These are phyloP conservation scores for Sebastiscus albofasciatus DNA, from an alignment of 2,797 vertebrate genomes.

Conservation along the genomic window DNA sequence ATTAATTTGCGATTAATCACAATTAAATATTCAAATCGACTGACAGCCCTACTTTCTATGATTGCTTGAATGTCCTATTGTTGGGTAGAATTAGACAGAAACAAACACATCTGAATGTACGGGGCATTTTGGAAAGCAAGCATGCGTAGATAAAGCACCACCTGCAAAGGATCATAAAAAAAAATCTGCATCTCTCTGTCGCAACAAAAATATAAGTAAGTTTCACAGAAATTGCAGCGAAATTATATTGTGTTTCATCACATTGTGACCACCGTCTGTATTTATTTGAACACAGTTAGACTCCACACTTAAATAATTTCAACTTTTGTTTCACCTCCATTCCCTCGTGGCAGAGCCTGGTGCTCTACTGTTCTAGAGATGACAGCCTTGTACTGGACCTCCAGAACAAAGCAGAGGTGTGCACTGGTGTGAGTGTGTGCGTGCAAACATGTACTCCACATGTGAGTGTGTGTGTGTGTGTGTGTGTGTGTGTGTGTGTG, in stretches of 20 bases:
- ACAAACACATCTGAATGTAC: too few relatives aligned
- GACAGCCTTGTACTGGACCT: constrained; percentile 60
- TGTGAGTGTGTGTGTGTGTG: constrained; percentile 39
- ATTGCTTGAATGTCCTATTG: not conserved
- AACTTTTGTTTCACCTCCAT: constrained; percentile 37
- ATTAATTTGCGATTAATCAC: too few relatives aligned
- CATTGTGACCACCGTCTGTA: not conserved
- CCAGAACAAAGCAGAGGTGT: constrained; percentile 67
- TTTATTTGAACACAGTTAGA: not conserved
- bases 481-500: constrained; percentile 36
- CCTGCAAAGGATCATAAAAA: not conserved
- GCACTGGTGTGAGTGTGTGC: not conserved
- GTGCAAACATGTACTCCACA: constrained; percentile 20
- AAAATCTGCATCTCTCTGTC: not conserved
- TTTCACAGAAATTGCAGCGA: not conserved
- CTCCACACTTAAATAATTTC: not conserved
- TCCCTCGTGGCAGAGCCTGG: constrained; percentile 39
- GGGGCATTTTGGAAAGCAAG: not conserved
- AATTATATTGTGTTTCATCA: constrained; percentile 9
- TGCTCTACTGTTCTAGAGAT: constrained; percentile 44
- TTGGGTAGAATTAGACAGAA: too few relatives aligned
- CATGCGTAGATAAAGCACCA: not conserved
- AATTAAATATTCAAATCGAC: too few relatives aligned
- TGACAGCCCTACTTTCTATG: too few relatives aligned
- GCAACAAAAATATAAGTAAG: not conserved